A percentile compares a stretch with the other conserved stretches of the same genome.
These are phyloP conservation scores for Galagoides demidoff DNA, from an alignment of 2,797 vertebrate species.

Conservation along the genomic window DNA sequence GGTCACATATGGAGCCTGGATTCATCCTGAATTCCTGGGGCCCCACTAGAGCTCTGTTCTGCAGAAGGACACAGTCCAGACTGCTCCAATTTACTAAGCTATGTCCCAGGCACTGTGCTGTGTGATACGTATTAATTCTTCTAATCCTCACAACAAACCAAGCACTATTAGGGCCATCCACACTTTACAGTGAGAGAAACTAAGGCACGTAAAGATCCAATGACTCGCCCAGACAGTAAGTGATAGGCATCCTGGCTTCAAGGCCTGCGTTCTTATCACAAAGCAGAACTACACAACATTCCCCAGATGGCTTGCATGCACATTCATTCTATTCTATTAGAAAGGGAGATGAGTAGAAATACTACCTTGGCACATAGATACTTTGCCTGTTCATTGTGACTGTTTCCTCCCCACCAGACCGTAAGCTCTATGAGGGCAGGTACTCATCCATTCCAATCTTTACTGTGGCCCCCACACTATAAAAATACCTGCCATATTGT, in stretches of 20 bases:
- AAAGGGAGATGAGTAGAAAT: neutral
- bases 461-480: neutral
- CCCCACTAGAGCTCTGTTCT: fast-evolving
- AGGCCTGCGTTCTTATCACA: neutral
- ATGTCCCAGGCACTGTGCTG: fast-evolving
- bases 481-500: neutral
- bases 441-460: neutral
- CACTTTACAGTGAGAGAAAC: neutral
- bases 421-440: neutral
- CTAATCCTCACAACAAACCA: neutral
- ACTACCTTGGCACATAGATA: no score
- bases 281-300: neutral
- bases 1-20: neutral
- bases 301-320: neutral
- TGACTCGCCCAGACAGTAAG: neutral
- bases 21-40: fast-evolving
- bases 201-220: neutral
- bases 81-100: neutral
- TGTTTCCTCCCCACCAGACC: neutral
- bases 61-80: fast-evolving
- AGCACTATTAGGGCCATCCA: fast-evolving
- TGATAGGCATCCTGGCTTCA: neutral
- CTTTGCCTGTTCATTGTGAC: no score
- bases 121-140: neutral
- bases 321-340: neutral